Evolutionary conservation across 1,140 invertebrate genomes (phyloP), one percentile per base, ranked within the genome.

Genomic region (Fopius arisanus): DNA sequence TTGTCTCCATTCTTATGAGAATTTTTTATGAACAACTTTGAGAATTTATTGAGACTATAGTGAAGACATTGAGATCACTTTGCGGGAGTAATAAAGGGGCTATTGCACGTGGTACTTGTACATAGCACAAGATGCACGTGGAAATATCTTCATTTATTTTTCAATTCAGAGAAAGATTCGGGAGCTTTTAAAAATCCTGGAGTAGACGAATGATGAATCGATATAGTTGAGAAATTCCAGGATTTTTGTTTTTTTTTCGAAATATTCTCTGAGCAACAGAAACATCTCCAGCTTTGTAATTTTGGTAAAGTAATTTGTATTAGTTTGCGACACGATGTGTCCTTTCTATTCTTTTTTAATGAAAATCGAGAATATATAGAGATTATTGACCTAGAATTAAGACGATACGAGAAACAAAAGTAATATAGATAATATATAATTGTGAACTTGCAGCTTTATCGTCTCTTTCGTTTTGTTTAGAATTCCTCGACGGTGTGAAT

Each of bases 391-490:
- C 40, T 80, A 82, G 79, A 77, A 79, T 80, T 77, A 75, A 74
- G 67, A 73, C 67, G 31, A 77, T 76, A 70, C 65, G 41, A 70
- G 73, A 73, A 73, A 48, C 40, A 77, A 78, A 82, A 79, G 76
- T 73, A 82, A 80, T 80, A 83, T 78, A 83, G 79, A 80, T 83
- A 79, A 84, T 82, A 83, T 81, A 80, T 79, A 77, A 81, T 82
- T 82, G 78, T 81, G 77, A 82, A 81, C 43, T 79, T 78, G 72
- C 59, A 12, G 62, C 62, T 65, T 28, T 28, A 14, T 65, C 62
- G 26, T 31, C 28, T 4, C 12, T 59, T 59, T 59, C 14, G 10
- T 59, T 59, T 59, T 23, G 43, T 81, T 77, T 74, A 74, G 76
- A 79, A 76, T 77, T 78, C 67, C 77, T 77, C 41, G 12, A 37